phyloP scores from a whole-genome alignment of 2,797 vertebrate species.

The Megalops cyprinoides region DNA sequence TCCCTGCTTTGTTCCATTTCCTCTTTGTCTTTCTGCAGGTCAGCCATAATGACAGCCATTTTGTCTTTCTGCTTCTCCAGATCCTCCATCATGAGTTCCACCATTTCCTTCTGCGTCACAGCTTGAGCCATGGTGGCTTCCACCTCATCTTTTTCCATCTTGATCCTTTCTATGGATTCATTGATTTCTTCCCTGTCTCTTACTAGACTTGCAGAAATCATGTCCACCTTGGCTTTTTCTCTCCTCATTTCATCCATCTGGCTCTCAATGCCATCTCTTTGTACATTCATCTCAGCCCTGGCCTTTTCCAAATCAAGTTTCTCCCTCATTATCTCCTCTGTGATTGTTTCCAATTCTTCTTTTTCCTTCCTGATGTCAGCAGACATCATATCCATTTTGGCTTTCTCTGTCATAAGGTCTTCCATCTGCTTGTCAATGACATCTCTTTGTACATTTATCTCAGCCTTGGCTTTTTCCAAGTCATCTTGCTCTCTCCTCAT shows the following conservation, averaged over 20 bases:
- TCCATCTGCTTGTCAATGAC: not conserved
- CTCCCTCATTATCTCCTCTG: no score
- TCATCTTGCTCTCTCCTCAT: no score
- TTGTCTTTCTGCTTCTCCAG: conserved; percentile 41
- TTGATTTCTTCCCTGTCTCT: conserved; percentile 32
- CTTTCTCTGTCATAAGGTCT: no score
- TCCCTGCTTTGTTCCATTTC: not conserved
- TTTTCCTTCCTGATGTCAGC: not conserved
- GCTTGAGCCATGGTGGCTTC: conserved; percentile 41
- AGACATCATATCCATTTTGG: no score
- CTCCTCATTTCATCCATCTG: not conserved
- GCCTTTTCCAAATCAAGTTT: no score
- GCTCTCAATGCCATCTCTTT: not conserved
- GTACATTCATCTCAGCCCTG: not conserved
- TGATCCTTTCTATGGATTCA: conserved; percentile 49
- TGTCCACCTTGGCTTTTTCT: not conserved
- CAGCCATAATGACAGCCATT: not conserved
- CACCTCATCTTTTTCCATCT: not conserved
- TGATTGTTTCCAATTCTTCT: not conserved
- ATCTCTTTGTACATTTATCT: not conserved
- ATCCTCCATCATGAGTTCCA: conserved; percentile 40
- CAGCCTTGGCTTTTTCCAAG: not conserved
- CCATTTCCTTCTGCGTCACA: conserved; percentile 54
- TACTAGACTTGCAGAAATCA: not conserved
- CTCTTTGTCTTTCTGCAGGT: not conserved